Conservation (phyloP, 2,888 invertebrate genomes). For the Tuta absoluta region DNA sequence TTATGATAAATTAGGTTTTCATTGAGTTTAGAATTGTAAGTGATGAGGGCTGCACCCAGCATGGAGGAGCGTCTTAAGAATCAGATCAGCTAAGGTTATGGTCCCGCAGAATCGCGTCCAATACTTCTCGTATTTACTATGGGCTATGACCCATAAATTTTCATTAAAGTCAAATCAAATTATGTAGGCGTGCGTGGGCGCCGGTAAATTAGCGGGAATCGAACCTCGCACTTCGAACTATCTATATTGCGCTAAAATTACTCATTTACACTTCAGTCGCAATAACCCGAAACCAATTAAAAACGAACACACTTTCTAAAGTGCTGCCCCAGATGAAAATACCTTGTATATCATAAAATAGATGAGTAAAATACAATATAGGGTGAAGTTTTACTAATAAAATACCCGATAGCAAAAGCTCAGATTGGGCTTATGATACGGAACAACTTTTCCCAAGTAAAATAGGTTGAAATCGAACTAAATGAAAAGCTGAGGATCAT, state of each 20-base stretch:
- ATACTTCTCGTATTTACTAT: not conserved
- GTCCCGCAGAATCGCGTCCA: too few relatives aligned
- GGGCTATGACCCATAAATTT: conserved; percentile 15
- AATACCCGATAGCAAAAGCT: too few relatives aligned
- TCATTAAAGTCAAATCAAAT: conserved; percentile 24
- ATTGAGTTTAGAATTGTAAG: too few relatives aligned
- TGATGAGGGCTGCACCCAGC: too few relatives aligned
- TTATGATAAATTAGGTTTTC: too few relatives aligned
- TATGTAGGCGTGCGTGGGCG: conserved; percentile 17
- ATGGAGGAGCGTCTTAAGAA: too few relatives aligned
- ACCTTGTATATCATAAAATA: not conserved
- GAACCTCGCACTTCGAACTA: conserved; percentile 17
- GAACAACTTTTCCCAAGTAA: too few relatives aligned
- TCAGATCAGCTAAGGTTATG: too few relatives aligned
- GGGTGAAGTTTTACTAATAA: too few relatives aligned
- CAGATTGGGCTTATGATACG: too few relatives aligned
- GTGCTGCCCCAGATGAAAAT: conserved; percentile 10
- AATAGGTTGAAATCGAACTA: too few relatives aligned
- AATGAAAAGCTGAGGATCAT: too few relatives aligned
- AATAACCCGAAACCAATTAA: conserved; percentile 21
- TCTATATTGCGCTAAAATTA: conserved; percentile 14
- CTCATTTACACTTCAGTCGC: conserved; percentile 16
- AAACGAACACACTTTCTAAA: conserved; percentile 22
- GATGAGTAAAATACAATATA: not conserved
- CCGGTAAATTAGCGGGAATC: conserved; percentile 14